Evolutionary conservation across 2,888 invertebrate genomes (phyloP), one percentile per base, ranked within the genome.

Genomic region (Lasioglossum marginatum): DNA sequence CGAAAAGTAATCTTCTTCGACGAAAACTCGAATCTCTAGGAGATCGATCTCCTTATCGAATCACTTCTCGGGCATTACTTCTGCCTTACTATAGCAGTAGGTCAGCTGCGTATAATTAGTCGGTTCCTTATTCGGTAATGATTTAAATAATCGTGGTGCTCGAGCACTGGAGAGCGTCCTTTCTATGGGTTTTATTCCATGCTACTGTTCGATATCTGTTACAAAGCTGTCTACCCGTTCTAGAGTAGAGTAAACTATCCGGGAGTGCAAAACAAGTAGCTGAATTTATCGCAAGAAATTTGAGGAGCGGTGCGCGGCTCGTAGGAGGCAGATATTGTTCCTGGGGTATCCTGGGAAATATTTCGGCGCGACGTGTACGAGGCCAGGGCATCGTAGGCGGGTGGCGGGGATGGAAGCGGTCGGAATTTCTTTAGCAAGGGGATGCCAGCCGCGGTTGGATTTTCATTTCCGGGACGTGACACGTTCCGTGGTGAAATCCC

Each of bases 31-130:
- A 60, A 86, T 79, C 82, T 52, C 37, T 16, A 68, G 60, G 34
- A 34, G 80, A 90, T 90, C 85, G 82, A 87, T 85, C 73, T 40
- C 31, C 75, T 66, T 77, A 43, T 80, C 37, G 31, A 48, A 72
- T 72, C 72, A 16, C 37, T 31, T 72, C 57, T 23, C 31, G 5
- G 19, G 2, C 48, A 70, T 40, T 70, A 48, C n/a, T 60, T 77
- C 27, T 23, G 45, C 60, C 48, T n/a, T n/a, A n/a, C n/a, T n/a
- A 5, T 14, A 4, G 14, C 68, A 37, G 68, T 52, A 77, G 77
- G 77, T 70, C 77, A 52, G 77, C n/a, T 19, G 37, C n/a, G 68
- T 37, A 37, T 70, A 52, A 70, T 68, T 45, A 52, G 70, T 16
- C 60, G 23, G 60, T 27, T 27, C 23, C 52, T 70, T 72, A 34